phyloP scores from a whole-genome alignment of 2,797 vertebrate genomes.

The Acanthurus leucopareius region DNA sequence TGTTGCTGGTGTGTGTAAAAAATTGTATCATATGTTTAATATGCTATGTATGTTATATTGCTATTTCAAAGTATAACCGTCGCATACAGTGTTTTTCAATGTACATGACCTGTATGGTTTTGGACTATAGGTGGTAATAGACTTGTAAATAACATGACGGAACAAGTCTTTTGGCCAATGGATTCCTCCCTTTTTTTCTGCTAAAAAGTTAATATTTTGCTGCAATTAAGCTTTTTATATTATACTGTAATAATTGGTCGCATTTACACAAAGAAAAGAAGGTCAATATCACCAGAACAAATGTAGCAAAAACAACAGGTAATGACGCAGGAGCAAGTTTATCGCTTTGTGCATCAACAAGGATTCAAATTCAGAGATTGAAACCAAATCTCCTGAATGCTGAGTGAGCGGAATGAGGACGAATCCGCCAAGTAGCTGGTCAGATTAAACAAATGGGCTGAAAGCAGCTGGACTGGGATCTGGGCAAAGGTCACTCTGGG shows the following conservation, averaged over 20 bases:
- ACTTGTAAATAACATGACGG: neutral
- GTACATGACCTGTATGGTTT: neutral
- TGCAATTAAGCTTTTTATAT: neutral
- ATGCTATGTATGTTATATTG: no score
- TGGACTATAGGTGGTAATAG: neutral
- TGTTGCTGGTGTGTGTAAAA: neutral
- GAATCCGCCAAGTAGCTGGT: conserved; percentile 63
- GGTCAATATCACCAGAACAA: neutral
- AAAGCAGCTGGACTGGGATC: conserved; percentile 40
- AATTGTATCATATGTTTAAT: neutral
- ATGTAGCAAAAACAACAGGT: neutral
- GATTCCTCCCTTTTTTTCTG: neutral
- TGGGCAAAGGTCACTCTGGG: conserved; percentile 55
- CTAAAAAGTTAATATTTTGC: neutral
- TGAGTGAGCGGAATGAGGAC: conserved; percentile 57
- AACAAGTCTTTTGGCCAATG: no score
- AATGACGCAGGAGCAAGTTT: conserved; percentile 26
- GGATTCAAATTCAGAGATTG: conserved; percentile 56
- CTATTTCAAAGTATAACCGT: neutral
- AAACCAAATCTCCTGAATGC: conserved; percentile 60
- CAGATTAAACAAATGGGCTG: conserved; percentile 67
- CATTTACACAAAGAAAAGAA: neutral
- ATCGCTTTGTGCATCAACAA: conserved; percentile 33
- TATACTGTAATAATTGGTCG: neutral
- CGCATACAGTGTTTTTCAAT: neutral